A percentile compares a stretch with the other conserved stretches of the same genome.
Evolutionary conservation across 2,888 invertebrate species (phyloP).

Genomic region (Strigamia crassipes): DNA sequence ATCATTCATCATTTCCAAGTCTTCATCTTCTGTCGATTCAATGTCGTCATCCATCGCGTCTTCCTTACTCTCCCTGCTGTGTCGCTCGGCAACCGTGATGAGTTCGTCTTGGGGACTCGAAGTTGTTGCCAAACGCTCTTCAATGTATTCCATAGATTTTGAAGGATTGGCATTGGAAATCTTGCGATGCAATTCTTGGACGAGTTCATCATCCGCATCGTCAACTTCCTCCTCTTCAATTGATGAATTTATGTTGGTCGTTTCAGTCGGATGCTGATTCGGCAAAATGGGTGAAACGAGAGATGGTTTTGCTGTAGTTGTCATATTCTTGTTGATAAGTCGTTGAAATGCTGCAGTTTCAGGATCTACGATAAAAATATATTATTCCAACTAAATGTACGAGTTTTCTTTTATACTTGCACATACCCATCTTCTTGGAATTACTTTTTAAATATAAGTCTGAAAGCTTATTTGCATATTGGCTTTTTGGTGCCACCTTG

Average conservation of each 20-base stretch:
- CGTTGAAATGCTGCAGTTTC: not conserved
- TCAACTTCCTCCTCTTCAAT: not conserved
- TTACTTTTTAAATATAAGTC: not conserved
- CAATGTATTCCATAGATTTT: not conserved
- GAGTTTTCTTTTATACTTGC: not conserved
- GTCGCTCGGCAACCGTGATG: not conserved
- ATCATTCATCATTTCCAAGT: not conserved
- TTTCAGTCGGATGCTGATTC: not conserved
- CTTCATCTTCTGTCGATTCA: not conserved
- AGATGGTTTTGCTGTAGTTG: constrained; percentile 20
- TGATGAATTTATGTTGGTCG: not conserved
- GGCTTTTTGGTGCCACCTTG: not conserved
- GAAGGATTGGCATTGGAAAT: not conserved
- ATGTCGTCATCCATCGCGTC: not conserved
- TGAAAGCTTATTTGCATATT: not conserved
- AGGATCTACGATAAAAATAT: not conserved
- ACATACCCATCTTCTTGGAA: not conserved
- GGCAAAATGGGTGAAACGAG: not conserved
- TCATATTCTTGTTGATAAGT: not conserved
- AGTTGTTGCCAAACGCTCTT: not conserved
- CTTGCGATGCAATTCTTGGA: not conserved
- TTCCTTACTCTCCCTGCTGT: not conserved
- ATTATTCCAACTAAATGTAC: not conserved
- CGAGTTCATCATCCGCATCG: not conserved
- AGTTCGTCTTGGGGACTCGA: not conserved